Base-by-base conservation (phyloP, 2,113 vertebrate species). In the Trinectes maculatus region DNA sequence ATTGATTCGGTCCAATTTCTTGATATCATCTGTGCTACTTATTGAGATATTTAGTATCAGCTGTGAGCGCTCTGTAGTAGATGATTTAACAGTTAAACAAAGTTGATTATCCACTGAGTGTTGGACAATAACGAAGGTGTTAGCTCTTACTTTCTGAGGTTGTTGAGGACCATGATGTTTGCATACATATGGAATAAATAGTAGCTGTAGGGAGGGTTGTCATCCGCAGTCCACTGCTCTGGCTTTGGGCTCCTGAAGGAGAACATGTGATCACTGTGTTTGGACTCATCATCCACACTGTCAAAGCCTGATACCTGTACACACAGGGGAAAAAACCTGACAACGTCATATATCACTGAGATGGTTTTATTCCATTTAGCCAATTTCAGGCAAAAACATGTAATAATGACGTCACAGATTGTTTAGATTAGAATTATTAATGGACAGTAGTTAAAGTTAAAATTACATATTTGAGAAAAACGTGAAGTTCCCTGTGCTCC, bases 141-240 rank as follows among this genome's bases (percentile, higher is more conserved):
- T n/a, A 9, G 51, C 28, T 78, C 93, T 89, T 91, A 95, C 96
- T 90, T 96, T 76, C 96, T 92, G 63, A 98, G 94, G 82, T 95
- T 98, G 92, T 98, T 98, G 67, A 98, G 94, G 80, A 96, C 90
- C 95, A 96, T 97, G 91, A 96, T 95, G 91, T 98, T 98, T 83
- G 93, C 93, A 0, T 97, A 98, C 96, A 96, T 97, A 44, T 97
- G 95, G 85, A 96, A 97, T 76, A 98, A 68, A 78, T 97, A 98
- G 89, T 98, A 98, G 80, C 94, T 98, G 55, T 98, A 98, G 0
- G 96, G 95, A 0, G 96, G 96, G 89, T 98, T 98, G 69, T 93
- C 91, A 47, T 94, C 92, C 3, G 84, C 75, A 57, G 89, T 95
- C 96, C 96, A 98, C 70, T 92, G 72, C 33, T 95, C 95, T 11